Conservation (phyloP, 1,140 invertebrate genomes). For the Apis cerana region DNA sequence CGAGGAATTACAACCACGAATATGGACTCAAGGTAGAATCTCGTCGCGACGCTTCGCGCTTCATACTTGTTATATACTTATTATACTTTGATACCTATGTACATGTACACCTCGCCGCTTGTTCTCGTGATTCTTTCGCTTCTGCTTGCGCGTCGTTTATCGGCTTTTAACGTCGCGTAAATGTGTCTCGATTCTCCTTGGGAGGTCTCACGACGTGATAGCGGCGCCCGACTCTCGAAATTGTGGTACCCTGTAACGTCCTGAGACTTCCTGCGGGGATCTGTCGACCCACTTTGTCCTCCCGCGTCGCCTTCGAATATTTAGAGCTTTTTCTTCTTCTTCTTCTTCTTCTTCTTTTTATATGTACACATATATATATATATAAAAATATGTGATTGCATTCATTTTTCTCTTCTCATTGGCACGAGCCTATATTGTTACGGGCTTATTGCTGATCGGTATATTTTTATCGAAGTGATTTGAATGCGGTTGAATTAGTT, state of each 20-base stretch:
- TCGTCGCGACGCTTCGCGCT: conserved; percentile 1
- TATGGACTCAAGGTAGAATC: conserved; percentile 77
- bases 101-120: background rate
- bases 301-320: background rate
- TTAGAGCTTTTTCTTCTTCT: background rate
- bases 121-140: conserved; percentile 11
- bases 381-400: too few species aligned
- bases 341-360: background rate
- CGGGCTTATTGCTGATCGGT: conserved; percentile 1
- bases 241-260: conserved; percentile 78
- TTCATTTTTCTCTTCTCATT: background rate
- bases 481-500: conserved; percentile 33
- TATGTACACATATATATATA: too few species aligned
- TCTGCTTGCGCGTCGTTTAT: background rate
- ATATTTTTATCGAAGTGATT: background rate
- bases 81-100: background rate
- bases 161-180: conserved; percentile 11
- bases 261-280: conserved; percentile 78
- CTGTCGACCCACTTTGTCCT: conserved; percentile 49
- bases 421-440: background rate
- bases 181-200: conserved; percentile 71
- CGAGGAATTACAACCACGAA: conserved; percentile 71
- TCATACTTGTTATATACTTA: background rate
- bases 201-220: conserved; percentile 78
- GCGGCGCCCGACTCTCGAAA: conserved; percentile 73